phyloP scores from a whole-genome alignment of 2,797 vertebrate genomes.

The Linurgus olivaceus region DNA sequence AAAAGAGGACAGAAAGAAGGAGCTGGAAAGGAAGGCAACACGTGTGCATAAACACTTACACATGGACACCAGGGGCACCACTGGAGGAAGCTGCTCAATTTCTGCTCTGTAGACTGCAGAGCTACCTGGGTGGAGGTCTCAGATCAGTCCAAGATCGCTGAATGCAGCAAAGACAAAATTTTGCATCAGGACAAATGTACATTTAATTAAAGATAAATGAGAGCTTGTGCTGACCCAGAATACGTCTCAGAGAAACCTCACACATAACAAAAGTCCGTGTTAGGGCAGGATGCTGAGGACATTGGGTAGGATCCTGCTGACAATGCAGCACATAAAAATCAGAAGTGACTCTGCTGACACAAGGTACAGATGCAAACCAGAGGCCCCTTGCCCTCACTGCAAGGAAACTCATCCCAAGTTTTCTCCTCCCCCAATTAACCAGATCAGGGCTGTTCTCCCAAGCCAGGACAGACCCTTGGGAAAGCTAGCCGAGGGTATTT shows the following conservation, averaged over 20 bases:
- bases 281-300: neutral
- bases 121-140: neutral
- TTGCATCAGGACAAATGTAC: neutral
- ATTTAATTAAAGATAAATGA: neutral
- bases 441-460: neutral
- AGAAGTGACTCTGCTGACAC: neutral
- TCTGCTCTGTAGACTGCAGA: neutral
- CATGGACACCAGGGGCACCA: neutral
- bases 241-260: neutral
- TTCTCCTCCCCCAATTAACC: neutral
- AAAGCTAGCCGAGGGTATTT: neutral
- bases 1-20: slow-evolving; percentile 12
- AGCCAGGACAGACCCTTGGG: neutral
- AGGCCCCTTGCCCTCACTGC: fast-evolving
- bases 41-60: neutral
- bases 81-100: neutral
- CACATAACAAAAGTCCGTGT: fast-evolving
- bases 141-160: neutral
- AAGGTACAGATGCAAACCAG: neutral
- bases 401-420: neutral
- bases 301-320: neutral
- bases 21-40: neutral
- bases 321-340: neutral
- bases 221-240: neutral
- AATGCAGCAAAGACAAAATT: neutral